These are phyloP conservation scores for Centropus unirufus DNA, from an alignment of 2,113 vertebrate species.

Conservation along the genomic window DNA sequence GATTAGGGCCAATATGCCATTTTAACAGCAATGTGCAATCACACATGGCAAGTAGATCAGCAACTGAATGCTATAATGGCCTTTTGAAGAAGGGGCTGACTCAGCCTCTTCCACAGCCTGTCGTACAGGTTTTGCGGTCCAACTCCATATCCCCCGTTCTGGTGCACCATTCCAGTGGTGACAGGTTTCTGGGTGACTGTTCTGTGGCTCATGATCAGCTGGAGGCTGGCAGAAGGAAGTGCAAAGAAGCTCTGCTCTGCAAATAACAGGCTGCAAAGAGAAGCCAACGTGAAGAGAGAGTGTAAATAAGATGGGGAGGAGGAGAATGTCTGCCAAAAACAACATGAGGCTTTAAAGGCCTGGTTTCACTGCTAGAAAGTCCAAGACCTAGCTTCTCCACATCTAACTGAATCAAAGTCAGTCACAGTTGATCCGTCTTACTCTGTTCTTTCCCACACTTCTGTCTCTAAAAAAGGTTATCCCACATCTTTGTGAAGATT, in stretches of 20 bases:
- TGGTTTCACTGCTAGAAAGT: constrained; percentile 45
- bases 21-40: constrained; percentile 64
- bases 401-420: not conserved
- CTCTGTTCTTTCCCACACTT: constrained; percentile 21
- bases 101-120: constrained; percentile 64
- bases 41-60: constrained; percentile 65
- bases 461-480: constrained; percentile 19
- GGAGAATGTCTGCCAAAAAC: constrained; percentile 57
- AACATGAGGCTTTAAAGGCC: constrained; percentile 57
- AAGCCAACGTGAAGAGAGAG: constrained; percentile 45
- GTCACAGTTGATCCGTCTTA: constrained; percentile 29
- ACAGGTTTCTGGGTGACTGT: constrained; percentile 72
- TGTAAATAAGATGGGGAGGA: constrained; percentile 57
- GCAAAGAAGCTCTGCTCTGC: constrained; percentile 66
- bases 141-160: constrained; percentile 41
- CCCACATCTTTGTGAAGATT: constrained; percentile 1
- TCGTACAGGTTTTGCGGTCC: not conserved
- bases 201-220: constrained; percentile 68
- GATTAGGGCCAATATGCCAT: constrained; percentile 67
- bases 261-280: constrained; percentile 64
- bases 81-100: constrained; percentile 66
- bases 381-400: constrained; percentile 33
- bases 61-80: constrained; percentile 51
- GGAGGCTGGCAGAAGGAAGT: constrained; percentile 68
- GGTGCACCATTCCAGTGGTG: constrained; percentile 61